phyloP scores from a whole-genome alignment of 1,140 invertebrate species.

The Drosophila sucinea region DNA sequence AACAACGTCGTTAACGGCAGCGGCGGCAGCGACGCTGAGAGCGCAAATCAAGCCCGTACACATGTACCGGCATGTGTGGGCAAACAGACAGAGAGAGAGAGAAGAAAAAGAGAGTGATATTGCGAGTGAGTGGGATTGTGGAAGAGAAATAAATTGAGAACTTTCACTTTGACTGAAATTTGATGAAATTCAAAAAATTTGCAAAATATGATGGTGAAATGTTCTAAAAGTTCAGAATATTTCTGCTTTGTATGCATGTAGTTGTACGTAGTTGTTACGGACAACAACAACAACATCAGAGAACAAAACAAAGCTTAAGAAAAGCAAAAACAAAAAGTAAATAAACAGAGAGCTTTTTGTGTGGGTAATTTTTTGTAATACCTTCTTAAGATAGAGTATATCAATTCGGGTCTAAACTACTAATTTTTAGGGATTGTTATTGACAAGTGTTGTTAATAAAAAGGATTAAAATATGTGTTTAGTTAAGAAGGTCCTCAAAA shows the following conservation, averaged over 20 bases:
- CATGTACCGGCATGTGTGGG: slow-evolving; percentile 15
- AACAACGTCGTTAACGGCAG: not conserved
- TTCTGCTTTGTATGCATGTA: not conserved
- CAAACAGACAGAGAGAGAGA: not conserved
- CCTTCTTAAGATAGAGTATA: no score
- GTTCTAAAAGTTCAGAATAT: slow-evolving; percentile 3
- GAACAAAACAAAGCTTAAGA: slow-evolving; percentile 25
- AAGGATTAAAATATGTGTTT: no score
- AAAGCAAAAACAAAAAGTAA: slow-evolving; percentile 49
- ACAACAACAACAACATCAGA: not conserved
- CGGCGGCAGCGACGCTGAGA: not conserved
- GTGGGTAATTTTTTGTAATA: not conserved
- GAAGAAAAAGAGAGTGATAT: not conserved
- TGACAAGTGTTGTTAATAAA: no score
- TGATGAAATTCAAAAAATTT: slow-evolving; percentile 3
- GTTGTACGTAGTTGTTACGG: not conserved
- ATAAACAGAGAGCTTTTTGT: slow-evolving; percentile 50
- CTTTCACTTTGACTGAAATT: not conserved
- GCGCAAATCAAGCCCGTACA: not conserved
- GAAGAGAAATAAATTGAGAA: not conserved
- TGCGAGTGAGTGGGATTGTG: not conserved
- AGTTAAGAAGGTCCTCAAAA: no score
- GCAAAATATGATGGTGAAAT: not conserved
- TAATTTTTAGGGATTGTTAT: no score
- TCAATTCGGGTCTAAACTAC: not conserved